phyloP scores from a whole-genome alignment of 2,797 vertebrate species.

The Tapirus indicus region DNA sequence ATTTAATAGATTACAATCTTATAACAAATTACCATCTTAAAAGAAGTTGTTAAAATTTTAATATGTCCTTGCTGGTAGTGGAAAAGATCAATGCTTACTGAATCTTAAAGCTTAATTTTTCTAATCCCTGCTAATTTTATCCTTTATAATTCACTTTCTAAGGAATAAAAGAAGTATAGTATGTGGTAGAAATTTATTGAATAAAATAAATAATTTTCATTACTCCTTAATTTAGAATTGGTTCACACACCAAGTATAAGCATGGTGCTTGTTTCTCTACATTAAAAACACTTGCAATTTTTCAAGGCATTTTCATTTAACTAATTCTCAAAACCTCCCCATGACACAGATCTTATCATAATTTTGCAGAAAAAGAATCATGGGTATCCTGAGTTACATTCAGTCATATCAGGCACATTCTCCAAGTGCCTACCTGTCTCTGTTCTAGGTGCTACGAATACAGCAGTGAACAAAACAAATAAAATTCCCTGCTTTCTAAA shows the following conservation, averaged over 20 bases:
- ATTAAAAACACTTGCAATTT: not conserved
- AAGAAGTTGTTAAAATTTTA: constrained; percentile 10
- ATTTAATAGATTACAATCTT: not conserved
- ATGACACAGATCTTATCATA: not conserved
- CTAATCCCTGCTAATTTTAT: not conserved
- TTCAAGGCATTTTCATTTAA: constrained; percentile 59
- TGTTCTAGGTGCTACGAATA: not conserved
- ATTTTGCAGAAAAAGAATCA: not conserved
- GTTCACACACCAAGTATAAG: not conserved
- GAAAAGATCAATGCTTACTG: not conserved
- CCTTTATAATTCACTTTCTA: not conserved
- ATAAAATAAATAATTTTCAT: not conserved
- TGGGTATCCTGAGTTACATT: not conserved
- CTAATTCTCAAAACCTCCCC: not conserved
- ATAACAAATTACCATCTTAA: not conserved
- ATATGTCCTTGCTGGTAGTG: not conserved
- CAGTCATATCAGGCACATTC: not conserved
- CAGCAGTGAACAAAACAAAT: not conserved
- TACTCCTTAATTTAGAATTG: not conserved
- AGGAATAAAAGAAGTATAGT: not conserved
- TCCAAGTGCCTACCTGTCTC: not conserved
- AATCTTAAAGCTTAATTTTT: constrained; percentile 9
- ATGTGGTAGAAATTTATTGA: not conserved
- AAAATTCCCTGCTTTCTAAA: not conserved
- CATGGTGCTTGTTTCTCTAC: not conserved